Evolutionary conservation across 2,888 invertebrate genomes (phyloP).

Genomic region (Plemyria rubiginata): DNA sequence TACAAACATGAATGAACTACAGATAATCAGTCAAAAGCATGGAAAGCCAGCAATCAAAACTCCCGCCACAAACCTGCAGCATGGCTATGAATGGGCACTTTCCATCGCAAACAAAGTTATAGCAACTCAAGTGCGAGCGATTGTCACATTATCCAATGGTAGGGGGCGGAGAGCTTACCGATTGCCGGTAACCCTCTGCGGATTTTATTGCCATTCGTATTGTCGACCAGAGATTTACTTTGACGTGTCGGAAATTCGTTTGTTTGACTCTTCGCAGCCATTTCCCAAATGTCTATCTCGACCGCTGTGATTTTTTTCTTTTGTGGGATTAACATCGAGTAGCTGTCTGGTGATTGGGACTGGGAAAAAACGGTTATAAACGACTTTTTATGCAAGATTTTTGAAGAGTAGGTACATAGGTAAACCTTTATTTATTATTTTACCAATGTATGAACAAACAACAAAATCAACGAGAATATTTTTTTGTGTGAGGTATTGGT

Average conservation of each 20-base stretch:
- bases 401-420: no score
- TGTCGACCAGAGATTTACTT: constrained; percentile 81
- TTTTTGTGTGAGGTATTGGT: no score
- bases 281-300: constrained; percentile 59
- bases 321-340: constrained; percentile 26
- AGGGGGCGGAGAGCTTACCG: constrained; percentile 67
- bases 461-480: no score
- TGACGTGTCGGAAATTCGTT: constrained; percentile 80
- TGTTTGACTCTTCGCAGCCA: constrained; percentile 70
- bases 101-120: constrained; percentile 32
- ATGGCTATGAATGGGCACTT: constrained; percentile 4
- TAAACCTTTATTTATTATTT: no score
- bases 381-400: background rate
- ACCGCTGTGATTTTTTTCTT: constrained; percentile 47
- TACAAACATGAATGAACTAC: no score
- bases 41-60: constrained; percentile 6
- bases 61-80: constrained; percentile 5
- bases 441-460: no score
- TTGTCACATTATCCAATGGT: constrained; percentile 43
- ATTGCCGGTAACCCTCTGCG: constrained; percentile 69
- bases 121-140: constrained; percentile 38
- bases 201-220: constrained; percentile 83
- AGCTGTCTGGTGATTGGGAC: constrained; percentile 1
- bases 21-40: background rate
- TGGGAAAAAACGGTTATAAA: constrained; percentile 5